Evolutionary conservation across 1,140 invertebrate genomes (phyloP).

Genomic region (Anastrepha obliqua): DNA sequence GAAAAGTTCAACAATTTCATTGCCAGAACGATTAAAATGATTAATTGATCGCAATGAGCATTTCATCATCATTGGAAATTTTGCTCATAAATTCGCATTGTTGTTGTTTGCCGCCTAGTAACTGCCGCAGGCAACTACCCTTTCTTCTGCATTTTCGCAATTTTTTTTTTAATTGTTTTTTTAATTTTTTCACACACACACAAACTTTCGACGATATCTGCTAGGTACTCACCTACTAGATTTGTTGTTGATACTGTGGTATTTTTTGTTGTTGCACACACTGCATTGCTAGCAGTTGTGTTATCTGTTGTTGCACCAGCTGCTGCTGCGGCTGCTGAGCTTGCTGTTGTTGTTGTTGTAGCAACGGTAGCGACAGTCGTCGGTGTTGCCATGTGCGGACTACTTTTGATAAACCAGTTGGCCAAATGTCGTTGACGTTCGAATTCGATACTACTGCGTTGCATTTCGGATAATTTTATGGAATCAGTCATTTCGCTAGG

Average conservation of each 20-base stretch:
- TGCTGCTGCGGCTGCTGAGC: slow-evolving; percentile 57
- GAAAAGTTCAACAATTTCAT: slow-evolving; percentile 47
- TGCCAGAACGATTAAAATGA: slow-evolving; percentile 50
- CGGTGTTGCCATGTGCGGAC: slow-evolving; percentile 72
- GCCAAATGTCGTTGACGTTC: slow-evolving; percentile 73
- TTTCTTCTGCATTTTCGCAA: not conserved
- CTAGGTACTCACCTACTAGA: slow-evolving; percentile 1
- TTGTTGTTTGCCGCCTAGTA: not conserved
- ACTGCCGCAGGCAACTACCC: not conserved
- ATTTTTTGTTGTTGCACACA: not conserved
- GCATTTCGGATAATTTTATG: slow-evolving; percentile 70
- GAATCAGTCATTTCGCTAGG: slow-evolving; percentile 65
- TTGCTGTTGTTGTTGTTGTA: slow-evolving; percentile 55
- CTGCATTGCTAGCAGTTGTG: not conserved
- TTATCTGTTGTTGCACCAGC: slow-evolving; percentile 54
- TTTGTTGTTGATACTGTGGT: slow-evolving; percentile 47
- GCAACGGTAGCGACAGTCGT: slow-evolving; percentile 60
- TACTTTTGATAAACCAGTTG: slow-evolving; percentile 73
- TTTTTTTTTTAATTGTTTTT: not conserved
- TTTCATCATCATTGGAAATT: slow-evolving; percentile 37
- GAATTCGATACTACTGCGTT: slow-evolving; percentile 72
- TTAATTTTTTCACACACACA: slow-evolving; percentile 1
- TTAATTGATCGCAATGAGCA: slow-evolving; percentile 49
- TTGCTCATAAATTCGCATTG: not conserved
- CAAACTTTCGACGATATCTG: not conserved